These are phyloP conservation scores for Notechis scutatus DNA, from an alignment of 2,113 vertebrate species.

Conservation along the genomic window DNA sequence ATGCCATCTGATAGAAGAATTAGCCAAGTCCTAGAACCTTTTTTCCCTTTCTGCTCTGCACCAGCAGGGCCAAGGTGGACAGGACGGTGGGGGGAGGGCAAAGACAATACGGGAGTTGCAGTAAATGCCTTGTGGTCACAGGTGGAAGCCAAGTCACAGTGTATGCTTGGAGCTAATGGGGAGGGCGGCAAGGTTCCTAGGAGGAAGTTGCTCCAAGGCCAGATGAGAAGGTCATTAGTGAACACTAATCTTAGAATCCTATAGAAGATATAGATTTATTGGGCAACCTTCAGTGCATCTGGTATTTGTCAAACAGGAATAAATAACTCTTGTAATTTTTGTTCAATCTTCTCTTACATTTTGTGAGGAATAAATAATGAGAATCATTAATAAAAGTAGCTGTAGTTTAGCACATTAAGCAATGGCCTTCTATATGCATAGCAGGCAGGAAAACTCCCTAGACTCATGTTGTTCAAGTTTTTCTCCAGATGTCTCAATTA, in stretches of 20 bases:
- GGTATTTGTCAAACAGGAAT: not conserved
- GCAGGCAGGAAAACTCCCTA: not conserved
- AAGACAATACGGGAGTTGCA: too few species aligned
- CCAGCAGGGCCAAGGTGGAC: too few species aligned
- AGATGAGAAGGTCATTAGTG: not conserved
- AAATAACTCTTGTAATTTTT: not conserved
- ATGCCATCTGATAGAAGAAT: too few species aligned
- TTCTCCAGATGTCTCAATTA: not conserved
- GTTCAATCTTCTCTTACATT: not conserved
- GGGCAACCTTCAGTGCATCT: not conserved
- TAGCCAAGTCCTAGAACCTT: too few species aligned
- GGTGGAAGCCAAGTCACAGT: too few species aligned
- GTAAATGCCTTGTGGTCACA: too few species aligned
- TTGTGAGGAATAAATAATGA: not conserved
- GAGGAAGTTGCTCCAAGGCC: too few species aligned
- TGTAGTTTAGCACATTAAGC: not conserved
- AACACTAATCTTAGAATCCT: not conserved
- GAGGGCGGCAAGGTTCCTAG: too few species aligned
- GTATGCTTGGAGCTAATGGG: too few species aligned
- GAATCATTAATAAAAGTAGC: not conserved
- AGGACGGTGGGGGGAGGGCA: too few species aligned
- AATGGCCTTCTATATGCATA: not conserved
- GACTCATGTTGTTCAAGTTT: not conserved
- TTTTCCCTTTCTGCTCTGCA: too few species aligned
- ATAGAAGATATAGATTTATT: not conserved